Evolutionary conservation across 2,113 vertebrate genomes (phyloP).

Genomic region (Brachypodius melanocephalos): DNA sequence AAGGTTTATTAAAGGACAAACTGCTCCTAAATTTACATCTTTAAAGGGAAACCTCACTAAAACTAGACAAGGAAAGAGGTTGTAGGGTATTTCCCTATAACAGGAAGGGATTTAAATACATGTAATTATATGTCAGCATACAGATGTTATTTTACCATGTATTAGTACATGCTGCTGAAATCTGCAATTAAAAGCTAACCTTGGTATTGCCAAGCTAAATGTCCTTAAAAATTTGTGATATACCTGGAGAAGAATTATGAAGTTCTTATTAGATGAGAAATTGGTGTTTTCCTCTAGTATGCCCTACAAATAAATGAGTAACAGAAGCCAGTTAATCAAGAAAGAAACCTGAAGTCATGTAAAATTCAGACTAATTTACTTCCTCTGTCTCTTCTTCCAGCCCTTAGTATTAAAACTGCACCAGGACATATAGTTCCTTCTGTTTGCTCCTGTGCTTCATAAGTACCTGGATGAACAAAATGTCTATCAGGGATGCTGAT

Average conservation of each 20-base stretch:
- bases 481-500: not conserved
- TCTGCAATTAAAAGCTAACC: not conserved
- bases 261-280: not conserved
- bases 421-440: not conserved
- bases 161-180: not conserved
- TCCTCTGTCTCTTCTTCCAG: not conserved
- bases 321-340: not conserved
- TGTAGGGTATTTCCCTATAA: not conserved
- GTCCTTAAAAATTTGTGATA: not conserved
- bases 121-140: not conserved
- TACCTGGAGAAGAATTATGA: not conserved
- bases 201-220: not conserved
- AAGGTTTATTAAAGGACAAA: not conserved
- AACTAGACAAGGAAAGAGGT: not conserved
- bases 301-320: not conserved
- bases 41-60: not conserved
- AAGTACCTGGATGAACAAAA: not conserved
- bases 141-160: not conserved
- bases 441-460: not conserved
- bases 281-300: not conserved
- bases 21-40: not conserved
- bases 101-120: not conserved
- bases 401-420: not conserved
- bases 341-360: not conserved
- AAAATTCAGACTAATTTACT: not conserved